A percentile compares a stretch with the other conserved stretches of the same genome.
Evolutionary conservation across 2,888 invertebrate genomes (phyloP).

Genomic region (Eristalis pertinax): DNA sequence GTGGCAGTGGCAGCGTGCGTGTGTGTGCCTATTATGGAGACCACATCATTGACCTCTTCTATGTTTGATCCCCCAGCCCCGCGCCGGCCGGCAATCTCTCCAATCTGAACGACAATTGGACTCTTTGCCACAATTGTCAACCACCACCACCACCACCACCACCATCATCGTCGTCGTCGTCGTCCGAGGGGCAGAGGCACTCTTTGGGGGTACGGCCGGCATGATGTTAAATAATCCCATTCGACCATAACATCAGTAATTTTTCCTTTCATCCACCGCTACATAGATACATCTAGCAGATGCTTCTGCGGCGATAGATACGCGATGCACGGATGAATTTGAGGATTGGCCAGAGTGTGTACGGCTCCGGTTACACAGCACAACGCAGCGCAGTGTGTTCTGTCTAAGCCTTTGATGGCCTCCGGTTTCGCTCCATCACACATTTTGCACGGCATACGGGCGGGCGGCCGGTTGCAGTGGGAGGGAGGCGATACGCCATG

Average conservation of each 20-base stretch:
- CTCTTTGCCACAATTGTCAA: constrained; percentile 40
- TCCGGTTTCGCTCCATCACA: constrained; percentile 66
- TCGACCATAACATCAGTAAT: constrained; percentile 60
- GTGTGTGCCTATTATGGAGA: constrained; percentile 5
- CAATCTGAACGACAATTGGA: constrained; percentile 41
- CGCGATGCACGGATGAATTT: constrained; percentile 38
- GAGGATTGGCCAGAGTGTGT: constrained; percentile 52
- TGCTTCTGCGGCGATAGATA: constrained; percentile 24
- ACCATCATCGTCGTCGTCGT: too few relatives aligned
- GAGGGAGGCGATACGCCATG: neutral
- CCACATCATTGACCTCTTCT: constrained; percentile 53
- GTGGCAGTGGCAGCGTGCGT: neutral
- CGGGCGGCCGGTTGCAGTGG: constrained; percentile 26
- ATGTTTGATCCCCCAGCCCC: constrained; percentile 14
- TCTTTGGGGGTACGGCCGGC: constrained; percentile 18
- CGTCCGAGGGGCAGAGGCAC: too few relatives aligned
- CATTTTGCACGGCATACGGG: constrained; percentile 58
- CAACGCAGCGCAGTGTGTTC: neutral
- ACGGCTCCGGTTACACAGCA: neutral
- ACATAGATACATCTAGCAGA: constrained; percentile 27
- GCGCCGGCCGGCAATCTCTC: neutral
- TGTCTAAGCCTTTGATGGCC: constrained; percentile 59
- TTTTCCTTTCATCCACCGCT: constrained; percentile 25
- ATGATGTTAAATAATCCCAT: constrained; percentile 36
- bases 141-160: neutral